A percentile compares a stretch with the other conserved stretches of the same genome.
Evolutionary conservation across 1,140 invertebrate species (phyloP).

Genomic region (Tetraneura akinire): DNA sequence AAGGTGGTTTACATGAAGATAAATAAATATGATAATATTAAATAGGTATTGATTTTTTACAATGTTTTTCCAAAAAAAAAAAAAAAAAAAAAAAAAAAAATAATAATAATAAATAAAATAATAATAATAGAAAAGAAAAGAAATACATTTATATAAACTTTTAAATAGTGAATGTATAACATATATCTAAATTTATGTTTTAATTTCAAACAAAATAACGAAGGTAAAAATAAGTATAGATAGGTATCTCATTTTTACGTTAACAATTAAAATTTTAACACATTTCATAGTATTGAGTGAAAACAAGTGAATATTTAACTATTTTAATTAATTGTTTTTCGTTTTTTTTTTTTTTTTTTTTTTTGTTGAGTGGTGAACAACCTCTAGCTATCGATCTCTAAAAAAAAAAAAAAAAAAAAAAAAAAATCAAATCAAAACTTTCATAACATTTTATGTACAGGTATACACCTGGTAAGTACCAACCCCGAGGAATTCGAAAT

Average conservation of each 20-base stretch:
- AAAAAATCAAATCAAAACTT: too few relatives aligned
- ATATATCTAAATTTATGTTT: slow-evolving; percentile 46
- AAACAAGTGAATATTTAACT: slow-evolving; percentile 25
- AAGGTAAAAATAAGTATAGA: slow-evolving; percentile 41
- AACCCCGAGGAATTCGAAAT: not conserved
- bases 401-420: too few relatives aligned
- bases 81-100: not conserved
- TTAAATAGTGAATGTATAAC: slow-evolving; percentile 44
- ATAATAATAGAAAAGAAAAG: too few relatives aligned
- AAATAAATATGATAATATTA: slow-evolving; percentile 6
- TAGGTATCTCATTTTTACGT: slow-evolving; percentile 20
- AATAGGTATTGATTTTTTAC: slow-evolving; percentile 27
- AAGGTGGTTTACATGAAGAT: not conserved
- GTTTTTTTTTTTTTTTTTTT: slow-evolving; percentile 13
- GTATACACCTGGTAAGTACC: not conserved
- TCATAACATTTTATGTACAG: too few relatives aligned
- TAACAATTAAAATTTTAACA: slow-evolving; percentile 11
- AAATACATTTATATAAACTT: slow-evolving; percentile 30
- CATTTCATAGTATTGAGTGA: not conserved
- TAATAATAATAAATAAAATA: too few relatives aligned
- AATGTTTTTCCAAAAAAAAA: slow-evolving; percentile 28
- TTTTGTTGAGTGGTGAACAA: too few relatives aligned
- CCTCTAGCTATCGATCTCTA: too few relatives aligned
- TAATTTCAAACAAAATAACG: slow-evolving; percentile 47
- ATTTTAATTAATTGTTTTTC: not conserved